Evolutionary conservation across 1,140 invertebrate species (phyloP).

Genomic region (Heterodera carotae): DNA sequence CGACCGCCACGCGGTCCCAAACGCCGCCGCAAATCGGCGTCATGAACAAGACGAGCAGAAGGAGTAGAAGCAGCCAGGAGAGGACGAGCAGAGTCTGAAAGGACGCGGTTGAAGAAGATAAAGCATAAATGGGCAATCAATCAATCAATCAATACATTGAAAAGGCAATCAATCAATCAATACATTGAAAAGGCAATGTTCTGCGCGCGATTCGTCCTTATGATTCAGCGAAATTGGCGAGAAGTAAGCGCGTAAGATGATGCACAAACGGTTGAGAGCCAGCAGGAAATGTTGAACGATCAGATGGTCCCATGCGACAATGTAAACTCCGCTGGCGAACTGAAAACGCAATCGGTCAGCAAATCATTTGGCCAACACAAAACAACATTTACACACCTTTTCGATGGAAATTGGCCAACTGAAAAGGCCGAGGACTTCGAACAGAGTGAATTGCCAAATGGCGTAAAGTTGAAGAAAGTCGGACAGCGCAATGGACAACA

Average conservation of each 20-base stretch:
- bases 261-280: slow-evolving; percentile 24
- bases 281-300: slow-evolving; percentile 30
- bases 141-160: slow-evolving; percentile 24
- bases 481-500: slow-evolving; percentile 27
- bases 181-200: slow-evolving; percentile 20
- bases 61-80: slow-evolving; percentile 17
- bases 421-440: slow-evolving; percentile 7
- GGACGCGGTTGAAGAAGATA: too few species aligned
- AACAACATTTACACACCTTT: neutral
- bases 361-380: too few species aligned
- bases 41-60: slow-evolving; percentile 12
- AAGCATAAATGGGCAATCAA: neutral
- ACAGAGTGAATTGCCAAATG: slow-evolving; percentile 29
- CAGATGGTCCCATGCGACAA: slow-evolving; percentile 32
- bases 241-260: slow-evolving; percentile 20
- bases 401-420: neutral
- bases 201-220: neutral
- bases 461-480: slow-evolving; percentile 31
- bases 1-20: slow-evolving; percentile 18
- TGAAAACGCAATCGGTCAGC: neutral
- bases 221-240: slow-evolving; percentile 3
- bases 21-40: slow-evolving; percentile 13
- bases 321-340: slow-evolving; percentile 28
- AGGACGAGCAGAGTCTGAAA: slow-evolving; percentile 18
- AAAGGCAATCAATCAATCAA: too few species aligned